Base-by-base conservation (phyloP, 2,888 invertebrate genomes). In the Cryptops parisi region DNA sequence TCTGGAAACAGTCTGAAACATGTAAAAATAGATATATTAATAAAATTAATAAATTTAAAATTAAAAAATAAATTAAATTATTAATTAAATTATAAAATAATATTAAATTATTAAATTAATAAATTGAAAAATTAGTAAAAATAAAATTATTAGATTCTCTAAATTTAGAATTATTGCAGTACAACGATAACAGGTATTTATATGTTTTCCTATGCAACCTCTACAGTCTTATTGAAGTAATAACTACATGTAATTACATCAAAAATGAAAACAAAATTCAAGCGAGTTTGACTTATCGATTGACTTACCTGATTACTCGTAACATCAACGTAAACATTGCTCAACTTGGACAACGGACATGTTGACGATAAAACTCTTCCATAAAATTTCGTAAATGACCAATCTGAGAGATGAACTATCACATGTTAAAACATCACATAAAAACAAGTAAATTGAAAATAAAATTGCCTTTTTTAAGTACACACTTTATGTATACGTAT, bases 321-420 rank as follows among this genome's bases (percentile, higher is more conserved):
- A 2, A 80, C 71, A 69, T 91, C 90, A 3, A 94, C 77, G 70
- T 82, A 91, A 50, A 94, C 76, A 61, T 78, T 79, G 64, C 87
- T 90, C 22, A 75, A 72, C 24, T 75, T 74, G 2, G 94, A 82
- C 46, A 94, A 71, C 22, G 86, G 84, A 68, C 96, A 96, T 2
- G 79, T 76, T 33, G 82, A 82, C 59, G 80, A 79, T 21, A 94
- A 71, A 15, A 87, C 84, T 66, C 84, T 82, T 0, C 89, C 91
- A 72, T 93, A 93, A 53, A 94, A 71, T 63, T 82, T 83, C 54
- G 82, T 77, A 54, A 94, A 73, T 6, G 89, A 86, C 85, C 94
- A 93, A 68, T 89, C 84, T 72, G 33, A 33, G 33, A 15, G 15
- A 19, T 2, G 12, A 22, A 2, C 23, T 43, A 41, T 27, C 21